These are phyloP conservation scores for Apis dorsata DNA, from an alignment of 1,140 invertebrate species.

Conservation along the genomic window DNA sequence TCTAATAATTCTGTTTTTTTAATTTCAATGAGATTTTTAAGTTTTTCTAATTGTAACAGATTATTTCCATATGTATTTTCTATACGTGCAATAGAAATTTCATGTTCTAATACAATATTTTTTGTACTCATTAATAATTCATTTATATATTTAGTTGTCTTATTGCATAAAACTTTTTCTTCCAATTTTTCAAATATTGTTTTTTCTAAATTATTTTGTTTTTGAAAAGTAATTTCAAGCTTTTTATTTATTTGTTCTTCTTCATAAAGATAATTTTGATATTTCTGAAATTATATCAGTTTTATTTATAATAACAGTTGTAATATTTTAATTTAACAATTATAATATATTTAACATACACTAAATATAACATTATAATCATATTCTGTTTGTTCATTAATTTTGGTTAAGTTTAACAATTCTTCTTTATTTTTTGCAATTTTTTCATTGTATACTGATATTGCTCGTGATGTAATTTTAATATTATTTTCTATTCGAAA, in stretches of 20 bases:
- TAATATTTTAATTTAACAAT: slow-evolving; percentile 2
- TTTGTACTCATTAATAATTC: slow-evolving; percentile 79
- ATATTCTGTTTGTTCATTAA: slow-evolving; percentile 82
- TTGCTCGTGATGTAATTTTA: slow-evolving; percentile 66
- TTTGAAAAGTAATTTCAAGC: slow-evolving; percentile 79
- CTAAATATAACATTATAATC: slow-evolving; percentile 77
- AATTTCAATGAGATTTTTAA: slow-evolving; percentile 74
- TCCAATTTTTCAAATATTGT: slow-evolving; percentile 84
- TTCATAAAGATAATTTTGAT: slow-evolving; percentile 66
- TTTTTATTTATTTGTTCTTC: slow-evolving; percentile 78
- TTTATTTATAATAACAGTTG: slow-evolving; percentile 22
- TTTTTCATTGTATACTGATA: slow-evolving; percentile 66
- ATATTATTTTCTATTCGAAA: slow-evolving; percentile 82
- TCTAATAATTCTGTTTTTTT: slow-evolving; percentile 77
- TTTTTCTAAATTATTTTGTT: slow-evolving; percentile 83
- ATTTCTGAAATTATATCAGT: slow-evolving; percentile 62
- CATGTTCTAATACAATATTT: slow-evolving; percentile 77
- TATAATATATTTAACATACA: slow-evolving; percentile 59
- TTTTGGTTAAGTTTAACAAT: slow-evolving; percentile 80
- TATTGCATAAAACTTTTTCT: slow-evolving; percentile 85
- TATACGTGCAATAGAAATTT: slow-evolving; percentile 82
- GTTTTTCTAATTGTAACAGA: slow-evolving; percentile 83
- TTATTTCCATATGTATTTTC: slow-evolving; percentile 84
- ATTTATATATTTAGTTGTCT: slow-evolving; percentile 78
- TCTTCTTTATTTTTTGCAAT: slow-evolving; percentile 77